Evolutionary conservation across 2,113 vertebrate genomes (phyloP), one percentile per base, ranked within the genome.

Genomic region (Willisornis vidua): DNA sequence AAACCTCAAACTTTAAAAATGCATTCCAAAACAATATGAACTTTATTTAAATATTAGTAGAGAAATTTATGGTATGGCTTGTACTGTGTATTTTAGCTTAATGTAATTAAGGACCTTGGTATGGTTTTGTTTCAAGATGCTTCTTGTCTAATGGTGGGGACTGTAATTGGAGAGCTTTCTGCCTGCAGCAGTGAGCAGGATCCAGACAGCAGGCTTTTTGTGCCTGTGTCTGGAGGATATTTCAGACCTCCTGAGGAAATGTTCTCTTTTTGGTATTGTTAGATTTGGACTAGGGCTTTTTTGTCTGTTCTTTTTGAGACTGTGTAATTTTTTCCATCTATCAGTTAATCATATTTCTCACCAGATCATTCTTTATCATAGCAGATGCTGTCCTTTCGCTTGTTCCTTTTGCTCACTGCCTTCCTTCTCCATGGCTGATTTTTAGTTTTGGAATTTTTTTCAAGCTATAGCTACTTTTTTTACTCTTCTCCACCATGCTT

Each of bases 161-260:
- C n/a, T 90, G 75, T 92, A 95, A 94, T 7, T 83, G 75, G 88
- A 93, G 92, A 94, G 41, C 62, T 76, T 92, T 89, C 85, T 96
- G 87, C 66, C 78, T 83, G 78, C 94, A 90, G 71, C 74, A 85
- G 74, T 1, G 12, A 80, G 71, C 71, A 77, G 62, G 28, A 71
- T 90, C 54, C 85, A 83, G 87, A 85, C 13, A 0, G 66, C 43
- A 92, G 82, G 48, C 55, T 80, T 80, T 93, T 74, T 90, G 63
- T 90, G 28, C 82, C 62, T 52, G 12, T 65, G 73, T 71, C 91
- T 87, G 81, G 77, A 85, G 90, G 81, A 55, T 72, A 82, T 75
- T 66, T 84, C 59, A 84, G 76, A 94, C 55, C 72, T 80, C 94
- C 80, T 86, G 68, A 89, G 88, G 90, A 61, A 95, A 58, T 12